Base-by-base conservation (phyloP, 2,797 vertebrate species). In the Gymnothorax javanicus region DNA sequence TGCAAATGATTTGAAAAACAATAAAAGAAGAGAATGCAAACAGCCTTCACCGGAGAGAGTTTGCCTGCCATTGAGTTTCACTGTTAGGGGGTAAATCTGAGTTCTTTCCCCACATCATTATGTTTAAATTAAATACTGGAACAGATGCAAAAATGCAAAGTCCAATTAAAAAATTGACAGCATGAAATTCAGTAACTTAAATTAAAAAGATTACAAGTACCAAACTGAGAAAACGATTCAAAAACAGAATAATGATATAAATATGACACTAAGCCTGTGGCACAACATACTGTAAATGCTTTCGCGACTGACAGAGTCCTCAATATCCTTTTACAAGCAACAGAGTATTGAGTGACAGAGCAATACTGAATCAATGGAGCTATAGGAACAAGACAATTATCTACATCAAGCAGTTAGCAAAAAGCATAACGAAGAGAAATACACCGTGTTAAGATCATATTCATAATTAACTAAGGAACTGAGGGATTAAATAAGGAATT, bases 1-100 rank as follows among this genome's bases (percentile, higher is more conserved):
- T 56, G 82, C 82, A 83, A 60, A 58, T 83, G 7, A 81, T 7
- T 59, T 59, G n/a, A 83, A 33, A 83, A 83, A 58, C n/a, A 59
- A 59, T 43, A 20, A 43, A 43, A 60, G 23, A 7, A 59, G 58
- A 43, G 56, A 83, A 25, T 25, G 15, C 82, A 83, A 56, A 27
- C 58, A 83, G 33, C n/a, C 12, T 59, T 27, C 33, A 59, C 57
- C 25, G 27, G 82, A 15, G 82, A 15, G 12, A n/a, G 81, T 25
- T 2, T 43, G 43, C 33, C 4, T 4, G 43, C 1, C 52, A 56
- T 13, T 81, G 52, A 20, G 23, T 17, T 79, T 81, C n/a, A 33
- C 2, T 81, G 77, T 54, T 81, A 23, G 77, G 52, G 50, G 77
- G 17, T 9, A 23, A 56, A 54, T 17, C 12, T 43, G 33, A 4